Conservation (phyloP, 2,888 invertebrate species). For the Agrotis clavis region DNA sequence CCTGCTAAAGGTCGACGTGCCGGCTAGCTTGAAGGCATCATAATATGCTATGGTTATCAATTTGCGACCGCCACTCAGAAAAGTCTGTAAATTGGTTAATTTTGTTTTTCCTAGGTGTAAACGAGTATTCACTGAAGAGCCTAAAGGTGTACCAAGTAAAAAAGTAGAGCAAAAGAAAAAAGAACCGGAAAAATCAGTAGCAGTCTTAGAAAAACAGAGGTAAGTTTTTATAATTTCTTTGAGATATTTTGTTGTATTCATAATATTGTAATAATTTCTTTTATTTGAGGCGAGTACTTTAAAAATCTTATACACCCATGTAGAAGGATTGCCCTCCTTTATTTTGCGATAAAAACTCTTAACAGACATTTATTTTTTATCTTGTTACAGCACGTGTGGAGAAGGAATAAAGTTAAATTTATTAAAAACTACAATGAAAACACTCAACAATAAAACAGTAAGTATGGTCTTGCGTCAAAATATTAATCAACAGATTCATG, state of each 20-base stretch:
- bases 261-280: neutral
- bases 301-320: neutral
- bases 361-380: neutral
- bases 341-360: neutral
- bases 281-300: neutral
- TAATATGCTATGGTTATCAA: neutral
- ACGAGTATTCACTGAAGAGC: conserved; percentile 93
- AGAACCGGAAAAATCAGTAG: conserved; percentile 81
- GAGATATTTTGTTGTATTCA: conserved; percentile 5
- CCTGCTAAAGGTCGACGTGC: neutral
- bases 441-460: conserved; percentile 77
- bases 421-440: conserved; percentile 81
- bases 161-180: conserved; percentile 89
- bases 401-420: conserved; percentile 89
- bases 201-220: conserved; percentile 82
- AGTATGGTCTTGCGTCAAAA: conserved; percentile 66
- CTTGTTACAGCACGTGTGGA: conserved; percentile 75
- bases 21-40: too few species aligned
- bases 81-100: neutral
- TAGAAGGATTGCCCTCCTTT: too few species aligned
- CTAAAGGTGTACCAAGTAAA: conserved; percentile 91
- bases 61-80: neutral
- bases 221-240: conserved; percentile 64
- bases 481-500: neutral
- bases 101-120: conserved; percentile 90